Percentiles rank a stretch among this genome's conserved stretches.
These are phyloP conservation scores for Pteruthius melanotis DNA, from an alignment of 2,113 vertebrate species.

Conservation along the genomic window DNA sequence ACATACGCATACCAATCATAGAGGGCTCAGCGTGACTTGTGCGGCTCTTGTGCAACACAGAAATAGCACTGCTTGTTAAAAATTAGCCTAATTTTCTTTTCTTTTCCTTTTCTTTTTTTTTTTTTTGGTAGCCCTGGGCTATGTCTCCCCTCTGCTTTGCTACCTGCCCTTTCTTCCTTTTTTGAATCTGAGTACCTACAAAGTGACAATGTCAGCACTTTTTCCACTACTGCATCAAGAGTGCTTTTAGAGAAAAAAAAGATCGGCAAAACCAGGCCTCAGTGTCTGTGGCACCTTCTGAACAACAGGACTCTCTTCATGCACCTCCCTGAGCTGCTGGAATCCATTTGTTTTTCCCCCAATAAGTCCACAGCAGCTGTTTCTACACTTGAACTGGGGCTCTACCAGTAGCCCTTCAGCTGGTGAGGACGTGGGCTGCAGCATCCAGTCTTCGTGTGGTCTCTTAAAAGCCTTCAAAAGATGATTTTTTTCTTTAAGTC, in stretches of 20 bases:
- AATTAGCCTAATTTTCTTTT: not conserved
- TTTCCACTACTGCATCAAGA: not conserved
- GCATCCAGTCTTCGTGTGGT: not conserved
- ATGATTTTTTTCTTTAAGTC: not conserved
- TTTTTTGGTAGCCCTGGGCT: not conserved
- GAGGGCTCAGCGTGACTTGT: not conserved
- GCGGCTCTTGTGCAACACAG: slow-evolving; percentile 43
- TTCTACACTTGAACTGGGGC: not conserved
- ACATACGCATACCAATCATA: slow-evolving; percentile 25
- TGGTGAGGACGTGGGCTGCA: not conserved
- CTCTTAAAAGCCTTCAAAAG: not conserved
- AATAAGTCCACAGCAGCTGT: not conserved
- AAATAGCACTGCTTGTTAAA: slow-evolving; percentile 44
- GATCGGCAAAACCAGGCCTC: not conserved
- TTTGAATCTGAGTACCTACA: rapidly evolving
- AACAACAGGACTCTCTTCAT: not conserved
- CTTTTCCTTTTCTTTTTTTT: not conserved
- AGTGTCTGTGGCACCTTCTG: not conserved
- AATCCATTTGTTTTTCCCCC: not conserved
- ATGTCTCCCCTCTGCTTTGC: not conserved
- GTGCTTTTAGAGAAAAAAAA: not conserved
- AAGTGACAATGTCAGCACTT: not conserved
- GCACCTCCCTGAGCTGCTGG: not conserved
- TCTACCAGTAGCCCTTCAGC: not conserved
- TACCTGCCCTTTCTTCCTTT: not conserved